Conservation (phyloP, 2,797 vertebrate species). For the Streptopelia turtur region DNA sequence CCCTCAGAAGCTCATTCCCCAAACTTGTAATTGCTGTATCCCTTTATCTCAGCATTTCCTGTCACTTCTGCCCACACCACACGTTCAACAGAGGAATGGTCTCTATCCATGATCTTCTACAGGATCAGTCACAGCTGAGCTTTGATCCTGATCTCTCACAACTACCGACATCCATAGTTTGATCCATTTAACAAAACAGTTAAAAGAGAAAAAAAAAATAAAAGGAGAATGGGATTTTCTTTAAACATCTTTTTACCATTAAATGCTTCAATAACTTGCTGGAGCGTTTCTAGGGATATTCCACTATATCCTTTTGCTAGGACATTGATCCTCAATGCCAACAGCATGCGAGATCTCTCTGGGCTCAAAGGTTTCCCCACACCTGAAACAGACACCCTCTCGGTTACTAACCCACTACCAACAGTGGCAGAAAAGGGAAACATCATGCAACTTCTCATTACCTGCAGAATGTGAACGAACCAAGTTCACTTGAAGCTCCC, state of each 20-base stretch:
- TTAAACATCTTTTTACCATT: slow-evolving; percentile 83
- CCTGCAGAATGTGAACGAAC: slow-evolving; percentile 96
- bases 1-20: background rate
- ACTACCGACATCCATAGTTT: background rate
- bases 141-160: background rate
- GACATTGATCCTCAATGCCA: slow-evolving; percentile 96
- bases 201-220: background rate
- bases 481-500: slow-evolving; percentile 96
- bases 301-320: slow-evolving; percentile 97
- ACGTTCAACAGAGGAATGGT: background rate
- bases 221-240: background rate
- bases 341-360: slow-evolving; percentile 95
- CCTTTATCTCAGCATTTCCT: background rate
- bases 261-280: slow-evolving; percentile 91
- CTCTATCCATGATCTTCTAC: background rate
- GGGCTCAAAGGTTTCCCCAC: slow-evolving; percentile 93
- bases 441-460: slow-evolving; percentile 51
- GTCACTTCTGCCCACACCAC: background rate
- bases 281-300: slow-evolving; percentile 92
- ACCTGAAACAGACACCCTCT: slow-evolving; percentile 76
- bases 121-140: background rate
- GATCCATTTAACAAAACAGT: background rate
- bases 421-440: background rate
- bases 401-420: background rate
- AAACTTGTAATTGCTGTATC: background rate